Base-by-base conservation (phyloP, 2,797 vertebrate species). In the Chromis chromis region DNA sequence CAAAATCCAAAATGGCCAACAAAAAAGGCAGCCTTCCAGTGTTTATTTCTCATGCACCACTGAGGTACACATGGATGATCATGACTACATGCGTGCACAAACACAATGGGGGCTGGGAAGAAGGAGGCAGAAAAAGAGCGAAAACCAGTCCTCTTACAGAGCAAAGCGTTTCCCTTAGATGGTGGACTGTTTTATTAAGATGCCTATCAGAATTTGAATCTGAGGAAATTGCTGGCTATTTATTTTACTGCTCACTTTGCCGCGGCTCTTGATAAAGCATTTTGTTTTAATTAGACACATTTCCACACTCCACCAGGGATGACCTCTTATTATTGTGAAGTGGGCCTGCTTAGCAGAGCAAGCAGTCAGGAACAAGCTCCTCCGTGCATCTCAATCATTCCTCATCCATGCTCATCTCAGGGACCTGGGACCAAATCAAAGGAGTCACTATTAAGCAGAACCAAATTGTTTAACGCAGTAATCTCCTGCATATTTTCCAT, bases 201-300 rank as follows among this genome's bases (percentile, higher is more conserved):
- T 84, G 72, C 83, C 89, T 92, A 92, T 94, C 92, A 89, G 80
- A 90, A 86, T 82, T 71, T 71, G 82, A 88, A 91, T 93, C 81
- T 88, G 76, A 79, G 85, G 85, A 94, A 93, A 93, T 86, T 91
- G 82, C 88, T 24, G 79, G 88, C 81, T 88, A 90, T 93, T 93
- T 92, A 76, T 92, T 92, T 84, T 81, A 85, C 82, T 72, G 79
- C 84, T 88, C 78, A 80, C 87, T 83, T 72, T 65, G 83, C 71
- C 78, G 52, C 48, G 6, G 70, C 89, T 91, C 90, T 93, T 82
- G 86, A 93, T 93, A 91, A 94, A 92, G 88, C 88, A 89, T 94
- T 93, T 91, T 85, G 81, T 92, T 94, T 94, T 94, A 95, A 94
- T 95, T 93, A 95, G 91, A 88, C 85, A 76, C 84, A 92, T 94